phyloP scores from a whole-genome alignment of 2,888 invertebrate species.

The Cryptocheilus praepositus region DNA sequence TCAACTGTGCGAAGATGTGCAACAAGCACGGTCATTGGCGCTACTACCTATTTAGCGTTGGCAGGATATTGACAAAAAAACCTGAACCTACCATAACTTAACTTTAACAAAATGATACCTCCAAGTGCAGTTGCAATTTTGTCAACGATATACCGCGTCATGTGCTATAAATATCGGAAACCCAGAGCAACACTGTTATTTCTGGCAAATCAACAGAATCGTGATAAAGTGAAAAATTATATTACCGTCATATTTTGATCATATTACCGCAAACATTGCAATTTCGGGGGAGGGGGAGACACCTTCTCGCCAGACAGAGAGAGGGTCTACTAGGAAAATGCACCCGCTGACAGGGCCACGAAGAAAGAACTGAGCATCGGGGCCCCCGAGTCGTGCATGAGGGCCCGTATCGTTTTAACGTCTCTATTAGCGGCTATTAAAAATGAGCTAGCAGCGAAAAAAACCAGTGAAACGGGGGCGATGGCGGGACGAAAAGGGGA shows the following conservation, averaged over 20 bases:
- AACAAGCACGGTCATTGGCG: neutral
- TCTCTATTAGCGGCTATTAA: constrained; percentile 75
- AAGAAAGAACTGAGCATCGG: constrained; percentile 69
- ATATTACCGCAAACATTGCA: neutral
- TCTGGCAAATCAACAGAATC: too few relatives aligned
- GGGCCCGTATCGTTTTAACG: constrained; percentile 74
- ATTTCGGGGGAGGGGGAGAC: constrained; percentile 1
- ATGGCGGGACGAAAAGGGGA: neutral
- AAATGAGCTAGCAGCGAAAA: constrained; percentile 26
- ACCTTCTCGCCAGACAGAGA: constrained; percentile 6
- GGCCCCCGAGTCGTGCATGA: constrained; percentile 56
- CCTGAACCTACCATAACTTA: too few relatives aligned
- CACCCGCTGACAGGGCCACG: constrained; percentile 16
- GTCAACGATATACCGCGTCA: too few relatives aligned
- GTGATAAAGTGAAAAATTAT: too few relatives aligned
- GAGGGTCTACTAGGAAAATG: constrained; percentile 18
- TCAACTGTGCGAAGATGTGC: constrained; percentile 4
- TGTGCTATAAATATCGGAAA: too few relatives aligned
- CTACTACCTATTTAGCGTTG: too few relatives aligned
- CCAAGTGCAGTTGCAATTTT: too few relatives aligned
- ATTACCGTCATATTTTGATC: too few relatives aligned
- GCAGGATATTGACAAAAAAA: too few relatives aligned
- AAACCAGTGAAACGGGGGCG: neutral
- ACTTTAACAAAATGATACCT: too few relatives aligned
- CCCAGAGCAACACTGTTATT: too few relatives aligned